phyloP scores from a whole-genome alignment of 2,888 invertebrate species.

The Buathra laborator region DNA sequence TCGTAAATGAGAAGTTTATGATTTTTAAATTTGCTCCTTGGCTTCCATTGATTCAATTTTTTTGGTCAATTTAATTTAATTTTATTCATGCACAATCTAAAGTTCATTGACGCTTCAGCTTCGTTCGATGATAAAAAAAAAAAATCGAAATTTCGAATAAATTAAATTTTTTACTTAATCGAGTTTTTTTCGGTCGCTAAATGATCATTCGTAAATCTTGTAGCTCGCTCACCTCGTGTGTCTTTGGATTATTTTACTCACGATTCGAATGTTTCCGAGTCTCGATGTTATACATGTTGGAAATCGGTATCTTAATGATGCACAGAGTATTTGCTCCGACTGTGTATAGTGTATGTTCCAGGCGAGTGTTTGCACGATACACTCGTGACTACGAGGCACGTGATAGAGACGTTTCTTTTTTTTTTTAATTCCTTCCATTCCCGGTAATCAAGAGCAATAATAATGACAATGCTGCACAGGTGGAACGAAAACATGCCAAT shows the following conservation, averaged over 20 bases:
- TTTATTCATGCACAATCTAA: neutral
- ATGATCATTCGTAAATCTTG: neutral
- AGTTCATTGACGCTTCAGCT: neutral
- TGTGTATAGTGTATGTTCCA: constrained; percentile 29
- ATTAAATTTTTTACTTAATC: neutral
- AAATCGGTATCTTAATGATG: constrained; percentile 57
- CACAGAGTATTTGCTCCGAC: constrained; percentile 36
- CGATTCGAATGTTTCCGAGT: neutral
- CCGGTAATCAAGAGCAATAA: constrained; percentile 61
- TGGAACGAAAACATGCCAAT: constrained; percentile 14
- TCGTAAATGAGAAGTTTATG: neutral
- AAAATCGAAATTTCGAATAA: neutral
- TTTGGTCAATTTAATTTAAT: neutral
- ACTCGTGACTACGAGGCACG: constrained; percentile 64
- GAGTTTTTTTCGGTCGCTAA: neutral
- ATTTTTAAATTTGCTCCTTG: neutral
- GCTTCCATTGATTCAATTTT: neutral
- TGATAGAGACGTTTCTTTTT: constrained; percentile 51
- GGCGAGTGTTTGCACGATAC: constrained; percentile 48
- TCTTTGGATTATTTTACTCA: neutral
- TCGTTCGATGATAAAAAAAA: neutral
- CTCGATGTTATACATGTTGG: constrained; percentile 1
- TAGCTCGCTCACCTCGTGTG: neutral
- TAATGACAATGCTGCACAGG: constrained; percentile 41
- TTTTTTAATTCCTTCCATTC: constrained; percentile 49